Evolutionary conservation across 1,140 invertebrate genomes (phyloP).

Genomic region (Tetranychus urticae): DNA sequence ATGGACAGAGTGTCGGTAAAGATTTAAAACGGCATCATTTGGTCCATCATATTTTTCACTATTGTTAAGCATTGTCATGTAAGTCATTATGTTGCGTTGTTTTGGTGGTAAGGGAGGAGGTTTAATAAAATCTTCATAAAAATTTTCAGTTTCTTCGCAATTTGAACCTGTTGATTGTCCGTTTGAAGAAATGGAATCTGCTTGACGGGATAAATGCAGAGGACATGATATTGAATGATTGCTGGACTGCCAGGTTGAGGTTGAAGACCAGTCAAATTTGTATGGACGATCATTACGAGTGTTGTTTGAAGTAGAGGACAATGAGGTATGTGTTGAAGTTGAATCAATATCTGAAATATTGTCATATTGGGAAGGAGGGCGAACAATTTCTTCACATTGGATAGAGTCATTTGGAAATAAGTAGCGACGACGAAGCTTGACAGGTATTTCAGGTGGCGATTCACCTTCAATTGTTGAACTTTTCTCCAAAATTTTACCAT

Average conservation of each 20-base stretch:
- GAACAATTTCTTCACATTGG: not conserved
- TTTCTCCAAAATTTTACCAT: too few relatives aligned
- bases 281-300: not conserved
- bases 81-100: slow-evolving; percentile 79
- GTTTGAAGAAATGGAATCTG: not conserved
- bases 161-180: not conserved
- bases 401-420: not conserved
- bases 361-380: slow-evolving; percentile 7
- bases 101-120: slow-evolving; percentile 71
- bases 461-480: not conserved
- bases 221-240: not conserved
- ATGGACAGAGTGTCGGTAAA: slow-evolving; percentile 56
- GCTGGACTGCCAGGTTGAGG: not conserved
- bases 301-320: not conserved
- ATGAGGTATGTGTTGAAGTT: not conserved
- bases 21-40: slow-evolving; percentile 30
- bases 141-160: not conserved
- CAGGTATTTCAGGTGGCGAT: slow-evolving; percentile 1
- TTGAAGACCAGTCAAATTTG: not conserved
- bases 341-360: not conserved
- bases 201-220: not conserved
- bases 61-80: slow-evolving; percentile 72
- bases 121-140: slow-evolving; percentile 18
- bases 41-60: slow-evolving; percentile 45
- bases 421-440: not conserved